A percentile compares a stretch with the other conserved stretches of the same genome.
These are phyloP conservation scores for Mycetomoellerius zeteki DNA, from an alignment of 1,140 invertebrate genomes.

Conservation along the genomic window DNA sequence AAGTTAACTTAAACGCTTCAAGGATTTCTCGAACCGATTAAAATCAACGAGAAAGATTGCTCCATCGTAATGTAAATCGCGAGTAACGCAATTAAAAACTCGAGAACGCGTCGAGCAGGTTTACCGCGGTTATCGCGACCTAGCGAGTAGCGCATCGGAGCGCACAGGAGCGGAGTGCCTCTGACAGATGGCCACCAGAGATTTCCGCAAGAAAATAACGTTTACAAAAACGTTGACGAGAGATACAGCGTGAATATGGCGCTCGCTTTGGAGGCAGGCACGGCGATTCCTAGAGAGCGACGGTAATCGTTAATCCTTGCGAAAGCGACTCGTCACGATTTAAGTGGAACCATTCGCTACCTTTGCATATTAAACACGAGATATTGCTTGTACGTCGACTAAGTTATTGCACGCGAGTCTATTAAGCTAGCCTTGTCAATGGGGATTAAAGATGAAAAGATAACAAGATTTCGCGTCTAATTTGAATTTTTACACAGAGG, in stretches of 20 bases:
- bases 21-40: slow-evolving; percentile 37
- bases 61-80: slow-evolving; percentile 60
- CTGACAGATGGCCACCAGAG: slow-evolving; percentile 66
- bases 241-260: slow-evolving; percentile 45
- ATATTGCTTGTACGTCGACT: neutral
- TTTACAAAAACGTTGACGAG: slow-evolving; percentile 56
- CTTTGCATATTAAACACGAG: slow-evolving; percentile 39
- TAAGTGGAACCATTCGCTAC: slow-evolving; percentile 12
- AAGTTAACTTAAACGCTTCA: neutral
- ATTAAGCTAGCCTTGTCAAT: slow-evolving; percentile 18
- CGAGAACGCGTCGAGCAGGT: slow-evolving; percentile 69
- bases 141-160: slow-evolving; percentile 52
- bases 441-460: slow-evolving; percentile 12
- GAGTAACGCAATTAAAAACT: slow-evolving; percentile 68
- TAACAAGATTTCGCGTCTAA: slow-evolving; percentile 2
- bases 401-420: neutral
- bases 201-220: slow-evolving; percentile 61
- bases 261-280: slow-evolving; percentile 5
- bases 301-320: slow-evolving; percentile 36
- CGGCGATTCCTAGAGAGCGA: slow-evolving; percentile 32
- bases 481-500: neutral
- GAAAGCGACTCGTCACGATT: slow-evolving; percentile 46
- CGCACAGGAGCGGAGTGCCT: slow-evolving; percentile 53
- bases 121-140: slow-evolving; percentile 50
- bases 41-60: slow-evolving; percentile 47